These are phyloP conservation scores for Choristoneura fumiferana DNA, from an alignment of 1,140 invertebrate species.

Conservation along the genomic window DNA sequence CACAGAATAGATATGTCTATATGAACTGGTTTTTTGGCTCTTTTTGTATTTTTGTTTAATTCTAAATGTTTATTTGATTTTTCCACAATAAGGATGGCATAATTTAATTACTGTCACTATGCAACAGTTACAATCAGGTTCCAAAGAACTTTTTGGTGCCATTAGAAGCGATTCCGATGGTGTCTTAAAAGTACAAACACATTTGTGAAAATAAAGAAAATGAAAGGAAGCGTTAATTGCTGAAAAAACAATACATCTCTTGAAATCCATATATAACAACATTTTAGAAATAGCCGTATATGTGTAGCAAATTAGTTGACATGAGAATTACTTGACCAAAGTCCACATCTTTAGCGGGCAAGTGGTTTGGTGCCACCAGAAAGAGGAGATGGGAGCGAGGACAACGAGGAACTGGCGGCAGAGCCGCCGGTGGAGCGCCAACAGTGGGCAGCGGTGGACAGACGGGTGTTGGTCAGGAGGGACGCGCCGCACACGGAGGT, in stretches of 20 bases:
- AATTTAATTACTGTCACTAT: constrained; percentile 22
- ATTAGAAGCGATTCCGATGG: constrained; percentile 2
- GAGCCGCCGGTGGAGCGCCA: constrained; percentile 26
- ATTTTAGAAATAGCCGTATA: too few relatives aligned
- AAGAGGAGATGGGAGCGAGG: constrained; percentile 32
- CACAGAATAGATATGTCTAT: too few relatives aligned
- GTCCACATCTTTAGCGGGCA: constrained; percentile 20
- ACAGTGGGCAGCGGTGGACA: constrained; percentile 42
- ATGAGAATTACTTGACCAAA: too few relatives aligned
- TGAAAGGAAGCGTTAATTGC: background rate
- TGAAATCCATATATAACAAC: too few relatives aligned
- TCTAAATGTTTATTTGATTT: too few relatives aligned
- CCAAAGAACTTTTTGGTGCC: constrained; percentile 19
- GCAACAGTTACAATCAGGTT: constrained; percentile 19
- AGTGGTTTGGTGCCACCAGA: constrained; percentile 24
- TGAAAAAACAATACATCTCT: too few relatives aligned
- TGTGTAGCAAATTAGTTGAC: too few relatives aligned
- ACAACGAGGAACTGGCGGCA: constrained; percentile 28
- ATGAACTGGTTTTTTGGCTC: too few relatives aligned
- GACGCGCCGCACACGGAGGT: constrained; percentile 38
- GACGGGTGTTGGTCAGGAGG: constrained; percentile 34
- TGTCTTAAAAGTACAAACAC: background rate
- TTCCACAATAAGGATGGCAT: too few relatives aligned
- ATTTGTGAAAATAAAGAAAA: background rate
- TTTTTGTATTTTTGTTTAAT: too few relatives aligned